A percentile compares a stretch with the other conserved stretches of the same genome.
phyloP scores from a whole-genome alignment of 2,888 invertebrate species.

The Physocephala rufipes region DNA sequence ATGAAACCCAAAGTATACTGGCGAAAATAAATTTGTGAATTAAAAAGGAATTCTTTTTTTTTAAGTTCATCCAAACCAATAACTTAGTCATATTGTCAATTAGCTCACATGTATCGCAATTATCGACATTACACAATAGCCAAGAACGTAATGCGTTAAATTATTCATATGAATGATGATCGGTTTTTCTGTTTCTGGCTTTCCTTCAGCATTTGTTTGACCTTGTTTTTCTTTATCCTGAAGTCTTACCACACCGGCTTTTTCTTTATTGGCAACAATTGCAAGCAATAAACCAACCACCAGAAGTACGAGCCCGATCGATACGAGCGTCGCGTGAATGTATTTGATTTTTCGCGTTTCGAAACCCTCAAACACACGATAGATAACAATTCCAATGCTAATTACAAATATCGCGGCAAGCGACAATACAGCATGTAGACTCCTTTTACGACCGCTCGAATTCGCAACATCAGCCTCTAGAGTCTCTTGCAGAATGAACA shows the following conservation, averaged over 20 bases:
- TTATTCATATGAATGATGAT: neutral
- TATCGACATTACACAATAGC: neutral
- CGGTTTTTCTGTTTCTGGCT: neutral
- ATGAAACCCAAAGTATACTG: conserved; percentile 24
- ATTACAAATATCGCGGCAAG: neutral
- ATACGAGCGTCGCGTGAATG: conserved; percentile 28
- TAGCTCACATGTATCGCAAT: conserved; percentile 9
- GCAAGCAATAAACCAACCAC: conserved; percentile 3
- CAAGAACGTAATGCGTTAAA: conserved; percentile 1
- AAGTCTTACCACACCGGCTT: neutral
- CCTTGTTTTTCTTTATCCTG: neutral
- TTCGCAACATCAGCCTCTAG: neutral
- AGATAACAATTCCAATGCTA: conserved; percentile 28
- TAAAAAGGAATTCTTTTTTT: no score
- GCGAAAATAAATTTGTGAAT: neutral
- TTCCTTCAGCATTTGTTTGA: neutral
- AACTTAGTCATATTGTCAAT: neutral
- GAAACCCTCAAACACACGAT: conserved; percentile 31
- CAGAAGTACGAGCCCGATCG: conserved; percentile 8
- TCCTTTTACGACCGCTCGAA: neutral
- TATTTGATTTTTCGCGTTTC: conserved; percentile 36
- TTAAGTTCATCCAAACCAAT: neutral
- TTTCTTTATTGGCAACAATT: neutral
- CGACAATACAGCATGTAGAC: neutral
- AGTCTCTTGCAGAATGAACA: neutral